phyloP scores from a whole-genome alignment of 2,888 invertebrate species.

The Chironomus riparius region DNA sequence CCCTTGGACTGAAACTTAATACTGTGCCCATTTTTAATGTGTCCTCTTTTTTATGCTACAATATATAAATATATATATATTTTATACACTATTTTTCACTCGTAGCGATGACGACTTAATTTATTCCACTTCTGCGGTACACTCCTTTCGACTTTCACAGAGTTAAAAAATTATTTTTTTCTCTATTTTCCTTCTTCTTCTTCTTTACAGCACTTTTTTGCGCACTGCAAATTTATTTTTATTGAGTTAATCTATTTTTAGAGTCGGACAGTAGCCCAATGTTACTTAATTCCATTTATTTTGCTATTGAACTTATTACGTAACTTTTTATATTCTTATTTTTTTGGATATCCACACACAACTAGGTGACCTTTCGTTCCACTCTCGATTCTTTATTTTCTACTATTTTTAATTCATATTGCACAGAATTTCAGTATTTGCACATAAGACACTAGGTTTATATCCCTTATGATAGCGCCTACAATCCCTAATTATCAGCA shows the following conservation, averaged over 20 bases:
- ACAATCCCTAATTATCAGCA: neutral
- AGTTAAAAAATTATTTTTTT: neutral
- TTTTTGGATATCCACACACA: neutral
- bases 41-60: neutral
- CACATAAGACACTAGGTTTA: neutral
- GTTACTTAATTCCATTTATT: neutral
- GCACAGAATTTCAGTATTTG: neutral
- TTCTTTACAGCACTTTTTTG: neutral
- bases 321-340: neutral
- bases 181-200: neutral
- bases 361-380: neutral
- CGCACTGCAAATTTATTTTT: neutral
- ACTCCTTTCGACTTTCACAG: neutral
- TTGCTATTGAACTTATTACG: neutral
- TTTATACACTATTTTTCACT: neutral
- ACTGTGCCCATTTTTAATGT: constrained; percentile 76
- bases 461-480: too few species aligned
- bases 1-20: constrained; percentile 88
- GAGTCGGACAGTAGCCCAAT: neutral
- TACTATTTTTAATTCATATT: neutral
- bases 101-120: neutral
- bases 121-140: neutral
- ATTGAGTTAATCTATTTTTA: neutral
- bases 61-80: neutral
- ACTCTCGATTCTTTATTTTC: neutral